phyloP scores from a whole-genome alignment of 1,140 invertebrate species.

The Danaus plexippus region DNA sequence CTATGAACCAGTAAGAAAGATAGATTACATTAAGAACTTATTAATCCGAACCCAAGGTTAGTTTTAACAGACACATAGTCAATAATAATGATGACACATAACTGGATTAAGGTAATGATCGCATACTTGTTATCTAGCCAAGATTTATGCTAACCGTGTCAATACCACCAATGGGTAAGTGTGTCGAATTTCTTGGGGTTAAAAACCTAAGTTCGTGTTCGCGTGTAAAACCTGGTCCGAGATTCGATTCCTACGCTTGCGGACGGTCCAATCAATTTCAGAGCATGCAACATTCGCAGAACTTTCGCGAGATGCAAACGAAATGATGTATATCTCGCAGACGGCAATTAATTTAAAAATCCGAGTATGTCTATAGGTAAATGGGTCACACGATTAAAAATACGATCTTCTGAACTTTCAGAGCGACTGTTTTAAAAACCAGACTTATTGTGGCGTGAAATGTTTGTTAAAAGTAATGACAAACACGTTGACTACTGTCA shows the following conservation, averaged over 20 bases:
- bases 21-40: constrained; percentile 24
- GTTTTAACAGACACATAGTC: constrained; percentile 16
- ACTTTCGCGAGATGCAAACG: constrained; percentile 57
- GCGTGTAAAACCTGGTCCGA: too few species aligned
- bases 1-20: constrained; percentile 21
- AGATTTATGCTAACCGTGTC: constrained; percentile 25
- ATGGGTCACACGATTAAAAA: constrained; percentile 27
- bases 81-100: constrained; percentile 24
- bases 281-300: constrained; percentile 48
- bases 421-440: too few species aligned
- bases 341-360: constrained; percentile 47
- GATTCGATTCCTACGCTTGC: constrained; percentile 45
- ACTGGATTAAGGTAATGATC: constrained; percentile 23
- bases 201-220: too few species aligned
- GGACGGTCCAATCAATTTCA: constrained; percentile 53
- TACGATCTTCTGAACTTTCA: constrained; percentile 15
- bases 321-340: constrained; percentile 47
- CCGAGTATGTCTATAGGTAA: constrained; percentile 31
- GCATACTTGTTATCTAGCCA: constrained; percentile 33
- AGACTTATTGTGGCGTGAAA: too few species aligned
- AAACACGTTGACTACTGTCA: too few species aligned
- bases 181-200: too few species aligned
- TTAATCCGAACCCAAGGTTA: constrained; percentile 25
- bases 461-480: too few species aligned
- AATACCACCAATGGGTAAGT: too few species aligned